Percentiles rank a stretch among this genome's conserved stretches.
Evolutionary conservation across 2,113 vertebrate species (phyloP).

Genomic region (Heterotilapia buettikoferi): DNA sequence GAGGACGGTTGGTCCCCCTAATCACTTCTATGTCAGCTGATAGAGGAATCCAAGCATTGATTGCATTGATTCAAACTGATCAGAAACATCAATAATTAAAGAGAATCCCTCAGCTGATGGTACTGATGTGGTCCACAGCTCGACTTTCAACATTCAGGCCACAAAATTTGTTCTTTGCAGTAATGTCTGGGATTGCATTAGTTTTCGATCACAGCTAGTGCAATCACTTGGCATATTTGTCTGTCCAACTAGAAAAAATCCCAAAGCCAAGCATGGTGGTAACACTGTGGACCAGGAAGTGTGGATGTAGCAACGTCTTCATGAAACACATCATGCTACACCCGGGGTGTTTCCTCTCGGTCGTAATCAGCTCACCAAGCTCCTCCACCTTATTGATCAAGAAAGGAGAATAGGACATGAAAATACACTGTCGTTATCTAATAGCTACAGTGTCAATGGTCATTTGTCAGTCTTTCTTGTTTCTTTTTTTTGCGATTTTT

Average conservation of each 20-base stretch:
- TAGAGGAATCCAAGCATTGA: neutral
- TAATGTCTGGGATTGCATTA: neutral
- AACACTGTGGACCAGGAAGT: neutral
- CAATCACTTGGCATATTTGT: neutral
- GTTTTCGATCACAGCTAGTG: neutral
- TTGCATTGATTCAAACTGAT: neutral
- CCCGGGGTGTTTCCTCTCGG: neutral
- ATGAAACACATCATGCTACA: neutral
- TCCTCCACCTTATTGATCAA: neutral
- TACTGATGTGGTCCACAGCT: neutral
- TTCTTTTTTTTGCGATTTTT: neutral
- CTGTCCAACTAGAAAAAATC: neutral
- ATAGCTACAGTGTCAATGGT: neutral
- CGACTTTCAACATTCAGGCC: neutral
- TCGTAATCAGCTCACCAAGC: neutral
- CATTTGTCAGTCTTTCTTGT: neutral
- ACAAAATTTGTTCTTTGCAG: neutral
- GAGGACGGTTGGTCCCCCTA: neutral
- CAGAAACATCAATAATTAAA: neutral
- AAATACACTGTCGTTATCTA: fast-evolving
- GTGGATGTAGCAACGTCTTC: neutral
- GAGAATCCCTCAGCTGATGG: neutral
- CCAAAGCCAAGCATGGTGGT: neutral
- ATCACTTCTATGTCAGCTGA: fast-evolving
- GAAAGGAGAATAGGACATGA: fast-evolving